Conservation (phyloP, 2,888 invertebrate species). For the Pegoplata infirma region DNA sequence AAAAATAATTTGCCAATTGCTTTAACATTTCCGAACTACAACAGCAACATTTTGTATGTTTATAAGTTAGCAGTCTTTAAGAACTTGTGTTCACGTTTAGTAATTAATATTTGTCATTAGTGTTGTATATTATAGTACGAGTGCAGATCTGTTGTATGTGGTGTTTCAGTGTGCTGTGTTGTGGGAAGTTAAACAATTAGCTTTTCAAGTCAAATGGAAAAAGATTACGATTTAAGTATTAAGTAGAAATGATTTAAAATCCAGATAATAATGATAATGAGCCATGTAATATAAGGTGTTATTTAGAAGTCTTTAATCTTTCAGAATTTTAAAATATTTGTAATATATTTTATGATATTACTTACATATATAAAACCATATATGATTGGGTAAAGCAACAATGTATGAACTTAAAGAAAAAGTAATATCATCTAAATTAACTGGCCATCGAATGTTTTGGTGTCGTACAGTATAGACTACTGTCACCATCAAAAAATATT, state of each 20-base stretch:
- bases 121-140: too few relatives aligned
- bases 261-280: constrained; percentile 27
- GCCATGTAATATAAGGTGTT: constrained; percentile 31
- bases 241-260: constrained; percentile 41
- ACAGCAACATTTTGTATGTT: background rate
- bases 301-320: constrained; percentile 23
- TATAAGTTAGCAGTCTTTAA: background rate
- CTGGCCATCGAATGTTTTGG: too few relatives aligned
- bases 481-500: too few relatives aligned
- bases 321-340: too few relatives aligned
- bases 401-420: too few relatives aligned
- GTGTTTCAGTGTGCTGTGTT: constrained; percentile 14
- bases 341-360: too few relatives aligned
- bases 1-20: constrained; percentile 42
- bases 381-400: too few relatives aligned
- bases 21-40: background rate
- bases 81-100: constrained; percentile 11
- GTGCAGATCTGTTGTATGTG: too few relatives aligned
- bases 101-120: constrained; percentile 61
- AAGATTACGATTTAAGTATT: constrained; percentile 16
- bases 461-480: too few relatives aligned
- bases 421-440: too few relatives aligned
- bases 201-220: constrained; percentile 18
- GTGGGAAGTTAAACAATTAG: constrained; percentile 60
- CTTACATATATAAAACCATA: too few relatives aligned